Evolutionary conservation across 2,113 vertebrate species (phyloP), one percentile per base, ranked within the genome.

Genomic region (Numenius arquata): DNA sequence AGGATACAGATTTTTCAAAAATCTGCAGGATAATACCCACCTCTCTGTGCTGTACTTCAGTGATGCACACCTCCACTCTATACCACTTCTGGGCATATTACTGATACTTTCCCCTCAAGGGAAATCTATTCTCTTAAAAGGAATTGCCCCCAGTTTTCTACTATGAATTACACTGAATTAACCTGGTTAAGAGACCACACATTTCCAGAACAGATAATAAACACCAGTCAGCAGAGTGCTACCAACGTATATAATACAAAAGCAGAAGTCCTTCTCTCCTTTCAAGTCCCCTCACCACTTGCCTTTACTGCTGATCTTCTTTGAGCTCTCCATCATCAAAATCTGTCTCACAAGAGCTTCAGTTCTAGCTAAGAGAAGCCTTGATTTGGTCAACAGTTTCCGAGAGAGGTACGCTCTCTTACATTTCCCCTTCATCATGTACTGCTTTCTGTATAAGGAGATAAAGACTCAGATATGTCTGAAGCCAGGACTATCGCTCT

Each of bases 221-320:
- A 78, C 16, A 66, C 8, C 15, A 85, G n/a, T 15, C 50, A 78
- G 68, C 14, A 66, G 8, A 63, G 20, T 25, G 27, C 41, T 77
- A 17, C 22, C 55, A 89, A 27, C 6, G 55, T 1, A 77, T 1
- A 4, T 8, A 63, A 71, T 10, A 78, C 70, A 82, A 78, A 85
- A 38, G 30, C 47, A 81, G 11, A 84, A 67, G 4, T 45, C 36
- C 56, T 47, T 32, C 14, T 23, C 12, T 73, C 38, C 11, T 84
- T 77, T 85, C 40, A 79, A 79, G 30, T 56, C 11, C 9, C 19
- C 21, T 81, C 83, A 71, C 3, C 34, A 87, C 58, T 61, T 96
- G 84, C 87, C 86, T 94, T 94, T 93, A 68, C 77, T 8, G 1
- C 27, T 58, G 20, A 59, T 72, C 68, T 88, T 88, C 78, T 84